These are phyloP conservation scores for Macropis europaea DNA, from an alignment of 2,888 invertebrate genomes.

Conservation along the genomic window DNA sequence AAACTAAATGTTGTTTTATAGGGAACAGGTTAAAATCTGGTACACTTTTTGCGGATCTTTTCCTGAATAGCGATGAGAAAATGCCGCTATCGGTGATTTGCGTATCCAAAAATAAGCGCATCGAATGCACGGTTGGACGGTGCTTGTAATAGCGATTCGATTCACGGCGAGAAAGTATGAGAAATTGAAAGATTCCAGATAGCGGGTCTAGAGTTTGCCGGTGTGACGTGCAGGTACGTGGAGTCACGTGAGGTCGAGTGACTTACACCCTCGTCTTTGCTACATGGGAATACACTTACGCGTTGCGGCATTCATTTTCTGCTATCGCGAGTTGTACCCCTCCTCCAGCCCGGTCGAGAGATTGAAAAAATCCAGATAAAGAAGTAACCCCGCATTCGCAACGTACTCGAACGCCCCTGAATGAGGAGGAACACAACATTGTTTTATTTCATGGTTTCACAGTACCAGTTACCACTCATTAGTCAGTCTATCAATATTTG, in stretches of 20 bases:
- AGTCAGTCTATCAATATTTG: too few species aligned
- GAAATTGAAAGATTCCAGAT: slow-evolving; percentile 77
- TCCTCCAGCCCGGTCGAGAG: slow-evolving; percentile 58
- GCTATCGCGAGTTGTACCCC: slow-evolving; percentile 70
- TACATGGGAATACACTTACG: slow-evolving; percentile 75
- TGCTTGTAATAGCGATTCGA: slow-evolving; percentile 51
- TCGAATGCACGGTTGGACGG: slow-evolving; percentile 13
- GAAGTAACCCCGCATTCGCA: slow-evolving; percentile 56
- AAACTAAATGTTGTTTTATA: too few species aligned
- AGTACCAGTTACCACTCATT: too few species aligned
- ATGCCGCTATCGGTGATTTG: slow-evolving; percentile 5
- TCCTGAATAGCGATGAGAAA: background rate
- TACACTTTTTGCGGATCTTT: background rate
- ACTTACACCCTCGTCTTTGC: slow-evolving; percentile 66
- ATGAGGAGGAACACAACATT: background rate
- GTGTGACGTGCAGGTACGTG: slow-evolving; percentile 60
- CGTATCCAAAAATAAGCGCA: slow-evolving; percentile 15
- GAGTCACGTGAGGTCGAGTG: slow-evolving; percentile 74
- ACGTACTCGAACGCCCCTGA: slow-evolving; percentile 8
- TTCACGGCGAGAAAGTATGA: slow-evolving; percentile 66
- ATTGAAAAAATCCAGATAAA: slow-evolving; percentile 73
- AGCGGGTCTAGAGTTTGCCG: slow-evolving; percentile 50
- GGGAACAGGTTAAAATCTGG: background rate
- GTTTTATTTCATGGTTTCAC: background rate
- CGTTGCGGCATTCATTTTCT: slow-evolving; percentile 72